Percentiles rank a stretch among this genome's conserved stretches.
phyloP scores from a whole-genome alignment of 2,113 vertebrate genomes.

The Hippocampus guttulatus region DNA sequence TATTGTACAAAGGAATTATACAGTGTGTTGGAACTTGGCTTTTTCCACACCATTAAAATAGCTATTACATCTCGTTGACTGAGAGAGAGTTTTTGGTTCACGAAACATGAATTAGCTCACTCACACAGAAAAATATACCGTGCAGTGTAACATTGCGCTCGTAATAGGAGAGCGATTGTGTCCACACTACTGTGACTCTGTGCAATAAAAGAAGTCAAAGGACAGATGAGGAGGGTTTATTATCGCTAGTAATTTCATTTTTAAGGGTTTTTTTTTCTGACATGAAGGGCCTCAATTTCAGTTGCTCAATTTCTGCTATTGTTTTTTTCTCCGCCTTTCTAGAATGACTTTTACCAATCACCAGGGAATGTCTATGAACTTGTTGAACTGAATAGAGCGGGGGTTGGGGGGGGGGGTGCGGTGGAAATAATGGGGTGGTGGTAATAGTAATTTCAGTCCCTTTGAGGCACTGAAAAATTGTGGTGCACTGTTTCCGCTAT shows the following conservation, averaged over 20 bases:
- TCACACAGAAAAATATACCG: constrained; percentile 7
- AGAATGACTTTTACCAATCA: constrained; percentile 35
- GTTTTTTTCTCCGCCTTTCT: constrained; percentile 37
- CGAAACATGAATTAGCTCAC: constrained; percentile 17
- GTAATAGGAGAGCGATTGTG: constrained; percentile 27
- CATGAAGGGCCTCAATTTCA: constrained; percentile 41
- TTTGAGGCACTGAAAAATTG: constrained; percentile 4
- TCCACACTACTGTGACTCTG: background rate
- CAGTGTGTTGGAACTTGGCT: constrained; percentile 14
- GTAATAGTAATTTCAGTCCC: constrained; percentile 12
- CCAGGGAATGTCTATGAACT: constrained; percentile 18
- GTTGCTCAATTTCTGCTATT: constrained; percentile 45
- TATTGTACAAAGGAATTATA: constrained; percentile 21
- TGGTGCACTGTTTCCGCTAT: constrained; percentile 5
- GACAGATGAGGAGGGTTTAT: background rate
- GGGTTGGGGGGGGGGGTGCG: background rate
- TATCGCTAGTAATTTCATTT: constrained; percentile 15
- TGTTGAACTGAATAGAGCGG: constrained; percentile 17
- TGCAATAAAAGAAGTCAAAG: constrained; percentile 3
- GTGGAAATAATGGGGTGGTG: constrained; percentile 15
- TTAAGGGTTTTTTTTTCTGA: constrained; percentile 29
- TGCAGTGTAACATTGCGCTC: constrained; percentile 31
- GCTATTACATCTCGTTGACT: constrained; percentile 14
- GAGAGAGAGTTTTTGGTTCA: constrained; percentile 10
- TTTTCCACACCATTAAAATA: constrained; percentile 8